Evolutionary conservation across 2,797 vertebrate genomes (phyloP), one percentile per base, ranked within the genome.

Genomic region (Diplodus puntazzo): DNA sequence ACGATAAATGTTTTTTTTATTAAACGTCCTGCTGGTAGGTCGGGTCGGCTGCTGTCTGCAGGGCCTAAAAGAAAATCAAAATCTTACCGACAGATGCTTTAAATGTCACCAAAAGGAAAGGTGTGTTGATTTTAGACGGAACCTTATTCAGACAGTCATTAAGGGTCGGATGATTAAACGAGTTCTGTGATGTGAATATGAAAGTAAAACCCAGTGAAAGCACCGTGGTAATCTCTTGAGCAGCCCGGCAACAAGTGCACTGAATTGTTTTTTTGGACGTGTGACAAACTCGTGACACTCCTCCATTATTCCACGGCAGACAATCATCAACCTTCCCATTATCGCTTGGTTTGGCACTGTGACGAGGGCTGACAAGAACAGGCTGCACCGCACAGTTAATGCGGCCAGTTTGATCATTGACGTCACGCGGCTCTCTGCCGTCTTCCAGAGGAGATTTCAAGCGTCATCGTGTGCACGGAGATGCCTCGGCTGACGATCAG

Each of bases 291-390:
- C 27, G n/a, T 1, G 21, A 11, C 10, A 45, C 21, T 27, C 34
- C 30, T 39, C 10, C 39, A 13, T 45, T 68, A 61, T 53, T 54
- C 48, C 57, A 75, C 11, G 18, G 53, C 46, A 62, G 39, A 39
- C 27, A 42, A 18, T 27, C 39, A 49, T 48, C 21, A 59, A 17
- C 34, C 23, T 34, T 46, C 59, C 48, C 4, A 11, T 53, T 18
- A 61, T 46, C 25, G 9, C 14, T 17, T 12, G n/a, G 42, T 48
- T 45, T 23, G 52, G 14, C 18, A n/a, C 2, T 46, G 34, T 53
- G 46, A n/a, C 16, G 7, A 43, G 13, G 23, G 46, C 14, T 42
- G 11, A 30, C 30, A 17, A 49, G 70, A 52, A 53, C 13, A 45
- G 34, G 34, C 58, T 50, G 21, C 25, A 34, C 3, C 11, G 12